phyloP scores from a whole-genome alignment of 1,140 invertebrate genomes.

The Triops longicaudatus region DNA sequence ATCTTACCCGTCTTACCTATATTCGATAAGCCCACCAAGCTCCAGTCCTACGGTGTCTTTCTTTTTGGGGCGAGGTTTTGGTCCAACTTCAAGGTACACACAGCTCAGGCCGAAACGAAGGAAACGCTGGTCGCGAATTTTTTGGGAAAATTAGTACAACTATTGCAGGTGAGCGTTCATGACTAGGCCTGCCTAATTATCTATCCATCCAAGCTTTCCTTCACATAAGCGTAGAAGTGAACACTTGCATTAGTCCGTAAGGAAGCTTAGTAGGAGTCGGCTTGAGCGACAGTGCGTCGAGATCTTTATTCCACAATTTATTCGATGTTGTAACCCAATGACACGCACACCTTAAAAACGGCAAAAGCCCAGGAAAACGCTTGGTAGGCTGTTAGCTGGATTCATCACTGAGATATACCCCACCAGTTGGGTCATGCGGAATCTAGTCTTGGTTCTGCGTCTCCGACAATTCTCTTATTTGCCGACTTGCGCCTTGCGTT shows the following conservation, averaged over 20 bases:
- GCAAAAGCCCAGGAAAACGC: neutral
- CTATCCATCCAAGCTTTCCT: conserved; percentile 1
- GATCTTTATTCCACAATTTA: neutral
- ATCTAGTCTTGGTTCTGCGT: neutral
- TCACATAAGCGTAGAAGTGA: neutral
- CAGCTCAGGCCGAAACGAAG: neutral
- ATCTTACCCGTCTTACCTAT: neutral
- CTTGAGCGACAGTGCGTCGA: neutral
- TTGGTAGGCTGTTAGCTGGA: neutral
- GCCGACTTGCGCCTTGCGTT: conserved; percentile 3
- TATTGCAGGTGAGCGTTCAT: neutral
- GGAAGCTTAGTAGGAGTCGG: neutral
- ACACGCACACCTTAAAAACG: neutral
- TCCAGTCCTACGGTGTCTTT: neutral
- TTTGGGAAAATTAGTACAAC: too few species aligned
- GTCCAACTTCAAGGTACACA: neutral
- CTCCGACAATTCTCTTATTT: neutral
- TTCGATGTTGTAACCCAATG: neutral
- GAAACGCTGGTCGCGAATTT: neutral
- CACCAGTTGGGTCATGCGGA: neutral
- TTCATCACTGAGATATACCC: neutral
- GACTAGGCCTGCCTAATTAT: neutral
- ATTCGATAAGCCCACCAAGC: conserved; percentile 10
- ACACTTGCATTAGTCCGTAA: conserved; percentile 2
- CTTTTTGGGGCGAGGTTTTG: neutral